phyloP scores from a whole-genome alignment of 2,797 vertebrate species.

The Danio tinwini region DNA sequence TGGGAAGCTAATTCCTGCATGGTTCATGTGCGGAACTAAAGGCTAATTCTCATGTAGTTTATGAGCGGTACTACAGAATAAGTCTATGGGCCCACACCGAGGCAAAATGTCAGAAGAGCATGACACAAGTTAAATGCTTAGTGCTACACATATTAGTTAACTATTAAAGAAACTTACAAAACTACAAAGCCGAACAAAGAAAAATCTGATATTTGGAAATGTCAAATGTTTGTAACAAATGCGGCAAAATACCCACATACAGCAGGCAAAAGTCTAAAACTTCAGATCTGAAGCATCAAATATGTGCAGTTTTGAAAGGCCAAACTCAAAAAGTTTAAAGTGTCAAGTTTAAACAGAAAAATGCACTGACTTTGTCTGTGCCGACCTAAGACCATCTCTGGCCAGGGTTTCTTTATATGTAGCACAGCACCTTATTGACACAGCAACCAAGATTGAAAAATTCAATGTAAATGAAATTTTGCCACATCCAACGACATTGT shows the following conservation, averaged over 20 bases:
- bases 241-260: no score
- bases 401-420: conserved; percentile 17
- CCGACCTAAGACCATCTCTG: conserved; percentile 15
- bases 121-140: no score
- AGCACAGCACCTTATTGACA: conserved; percentile 29
- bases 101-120: neutral
- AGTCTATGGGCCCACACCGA: no score
- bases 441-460: conserved; percentile 34
- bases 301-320: no score
- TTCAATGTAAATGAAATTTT: no score
- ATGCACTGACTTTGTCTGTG: conserved; percentile 17
- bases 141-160: neutral
- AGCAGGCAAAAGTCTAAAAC: conserved; percentile 4
- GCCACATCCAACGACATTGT: conserved; percentile 13
- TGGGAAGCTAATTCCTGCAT: neutral
- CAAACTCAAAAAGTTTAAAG: no score
- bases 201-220: conserved; percentile 1
- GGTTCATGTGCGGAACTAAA: no score
- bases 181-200: neutral
- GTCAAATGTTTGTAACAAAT: neutral
- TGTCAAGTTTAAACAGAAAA: no score
- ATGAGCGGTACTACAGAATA: neutral
- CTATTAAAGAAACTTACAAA: neutral
- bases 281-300: conserved; percentile 13
- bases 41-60: no score